Evolutionary conservation across 1,140 invertebrate genomes (phyloP).

Genomic region (Apis cerana): DNA sequence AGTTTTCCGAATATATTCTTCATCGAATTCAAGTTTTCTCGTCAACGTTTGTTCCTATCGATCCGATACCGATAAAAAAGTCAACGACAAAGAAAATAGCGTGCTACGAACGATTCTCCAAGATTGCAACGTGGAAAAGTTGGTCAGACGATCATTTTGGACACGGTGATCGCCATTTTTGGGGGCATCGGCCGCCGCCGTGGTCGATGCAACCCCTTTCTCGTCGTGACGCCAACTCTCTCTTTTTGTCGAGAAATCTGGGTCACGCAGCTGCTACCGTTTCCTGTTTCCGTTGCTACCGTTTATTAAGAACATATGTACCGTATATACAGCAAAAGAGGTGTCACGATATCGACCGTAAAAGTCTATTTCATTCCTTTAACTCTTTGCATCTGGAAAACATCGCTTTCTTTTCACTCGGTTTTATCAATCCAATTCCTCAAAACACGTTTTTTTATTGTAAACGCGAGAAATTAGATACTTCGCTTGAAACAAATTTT

Average conservation of each 20-base stretch:
- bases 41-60: neutral
- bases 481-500: too few species aligned
- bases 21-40: neutral
- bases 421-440: too few species aligned
- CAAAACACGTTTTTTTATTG: too few species aligned
- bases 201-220: conserved; percentile 2
- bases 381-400: neutral
- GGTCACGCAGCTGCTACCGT: conserved; percentile 42
- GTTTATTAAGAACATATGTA: conserved; percentile 26
- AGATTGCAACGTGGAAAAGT: neutral
- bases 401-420: too few species aligned
- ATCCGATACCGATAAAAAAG: neutral
- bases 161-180: neutral
- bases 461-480: too few species aligned
- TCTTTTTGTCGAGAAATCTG: conserved; percentile 23
- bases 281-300: conserved; percentile 5
- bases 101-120: neutral
- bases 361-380: neutral
- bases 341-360: neutral
- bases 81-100: neutral
- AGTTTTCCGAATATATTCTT: too few species aligned
- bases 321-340: neutral
- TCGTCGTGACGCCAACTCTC: neutral
- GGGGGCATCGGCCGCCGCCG: neutral
- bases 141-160: neutral